Base-by-base conservation (phyloP, 1,140 invertebrate species). In the Monochamus saltuarius region DNA sequence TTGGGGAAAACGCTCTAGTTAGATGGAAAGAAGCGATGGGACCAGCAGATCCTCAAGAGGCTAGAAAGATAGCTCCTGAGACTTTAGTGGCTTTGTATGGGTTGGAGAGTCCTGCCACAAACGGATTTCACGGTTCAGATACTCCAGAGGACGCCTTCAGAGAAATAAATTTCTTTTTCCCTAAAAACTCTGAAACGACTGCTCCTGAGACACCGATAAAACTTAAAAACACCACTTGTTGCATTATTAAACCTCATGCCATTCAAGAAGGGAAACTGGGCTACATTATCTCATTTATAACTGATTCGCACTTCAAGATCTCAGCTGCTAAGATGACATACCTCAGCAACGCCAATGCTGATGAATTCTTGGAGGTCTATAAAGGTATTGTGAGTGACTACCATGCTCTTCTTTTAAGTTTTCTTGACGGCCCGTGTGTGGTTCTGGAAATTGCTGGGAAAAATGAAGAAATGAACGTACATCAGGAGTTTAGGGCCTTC, bases 331-430 rank as follows among this genome's bases (percentile, higher is more conserved):
- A 90, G 74, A 87, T 92, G 84, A 86, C 90, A 68, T 80, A 87
- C 63, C 79, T 96, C 67, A 89, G 90, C 63, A 83, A 85, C 65
- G 81, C 86, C 3, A 89, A 94, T 77, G 91, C 90, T 22, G 90
- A 92, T 71, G 92, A 96, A 77, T 96, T 97, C 80, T 87, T 90
- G 73, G 94, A 97, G 81, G 87, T 97, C 11, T 98, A 98, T 75
- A 94, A 94, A 77, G 90, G 90, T n/a, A 87, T 95, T 56, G 81
- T 94, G 8, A 82, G 85, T 7, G 91, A 95, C 72, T 95, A 92
- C 77, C 82, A 85, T 71, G 90, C 73, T 22, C 62, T 75, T 43
- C 53, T 74, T 39, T 58, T 73, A 47, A 73, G 75, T 69, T 76
- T 73, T 62, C 35, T 77, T 29, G 70, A 90, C 59, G 94, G 94